A percentile compares a stretch with the other conserved stretches of the same genome.
Conservation (phyloP, 2,113 vertebrate species). For the Psephotus haematonotus region DNA sequence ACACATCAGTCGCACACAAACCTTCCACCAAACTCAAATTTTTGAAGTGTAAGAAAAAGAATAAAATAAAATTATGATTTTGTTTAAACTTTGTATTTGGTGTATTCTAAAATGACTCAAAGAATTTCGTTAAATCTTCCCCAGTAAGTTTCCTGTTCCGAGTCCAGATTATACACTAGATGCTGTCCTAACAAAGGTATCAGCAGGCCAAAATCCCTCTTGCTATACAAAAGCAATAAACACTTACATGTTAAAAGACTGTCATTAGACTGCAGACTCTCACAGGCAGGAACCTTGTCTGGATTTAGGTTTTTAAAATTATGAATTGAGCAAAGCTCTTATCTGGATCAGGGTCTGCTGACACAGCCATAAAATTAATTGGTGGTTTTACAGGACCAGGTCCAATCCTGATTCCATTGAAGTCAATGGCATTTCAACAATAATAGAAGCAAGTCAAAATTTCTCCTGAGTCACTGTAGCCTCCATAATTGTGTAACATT, state of each 20-base stretch:
- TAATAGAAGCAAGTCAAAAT: slow-evolving; percentile 2
- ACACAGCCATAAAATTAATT: slow-evolving; percentile 26
- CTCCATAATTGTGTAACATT: background rate
- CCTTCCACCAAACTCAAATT: background rate
- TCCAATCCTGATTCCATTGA: slow-evolving; percentile 1
- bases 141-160: background rate
- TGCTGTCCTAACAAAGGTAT: background rate
- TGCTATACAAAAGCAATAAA: background rate
- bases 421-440: background rate
- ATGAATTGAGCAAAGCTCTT: background rate
- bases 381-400: slow-evolving; percentile 9
- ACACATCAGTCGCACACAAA: background rate
- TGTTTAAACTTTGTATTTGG: background rate
- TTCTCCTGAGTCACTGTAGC: slow-evolving; percentile 11
- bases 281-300: background rate
- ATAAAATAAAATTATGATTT: fast-evolving
- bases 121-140: background rate
- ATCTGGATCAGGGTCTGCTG: slow-evolving; percentile 29
- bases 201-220: background rate
- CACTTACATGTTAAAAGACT: background rate
- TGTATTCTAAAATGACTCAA: background rate
- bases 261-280: background rate
- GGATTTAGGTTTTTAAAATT: background rate
- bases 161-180: background rate
- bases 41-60: background rate